A percentile compares a stretch with the other conserved stretches of the same genome.
phyloP scores from a whole-genome alignment of 2,888 invertebrate genomes.

The Sialis lutaria region DNA sequence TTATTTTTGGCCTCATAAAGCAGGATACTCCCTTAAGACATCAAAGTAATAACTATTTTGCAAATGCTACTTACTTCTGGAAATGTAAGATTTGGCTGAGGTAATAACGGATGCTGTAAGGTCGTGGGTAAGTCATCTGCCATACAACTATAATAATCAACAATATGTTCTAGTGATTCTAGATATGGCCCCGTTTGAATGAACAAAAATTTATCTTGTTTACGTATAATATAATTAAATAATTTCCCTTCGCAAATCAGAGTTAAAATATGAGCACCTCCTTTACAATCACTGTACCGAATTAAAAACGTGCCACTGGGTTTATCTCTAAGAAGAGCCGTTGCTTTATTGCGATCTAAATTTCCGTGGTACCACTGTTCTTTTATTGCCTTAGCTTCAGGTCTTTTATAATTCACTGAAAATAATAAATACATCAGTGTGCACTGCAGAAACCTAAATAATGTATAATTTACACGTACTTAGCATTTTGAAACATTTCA shows the following conservation, averaged over 20 bases:
- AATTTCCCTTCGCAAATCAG: conserved; percentile 54
- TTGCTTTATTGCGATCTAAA: conserved; percentile 59
- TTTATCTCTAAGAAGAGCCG: conserved; percentile 40
- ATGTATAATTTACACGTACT: conserved; percentile 29
- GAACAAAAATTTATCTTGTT: conserved; percentile 50
- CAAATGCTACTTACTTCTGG: conserved; percentile 36
- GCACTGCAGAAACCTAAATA: neutral
- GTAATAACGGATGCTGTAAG: conserved; percentile 56
- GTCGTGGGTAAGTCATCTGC: conserved; percentile 76
- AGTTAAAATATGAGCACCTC: conserved; percentile 61
- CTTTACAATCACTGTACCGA: conserved; percentile 59
- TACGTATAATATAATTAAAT: conserved; percentile 69
- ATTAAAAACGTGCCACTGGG: conserved; percentile 59
- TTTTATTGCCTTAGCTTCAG: conserved; percentile 43
- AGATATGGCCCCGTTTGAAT: conserved; percentile 88
- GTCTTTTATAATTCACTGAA: conserved; percentile 49
- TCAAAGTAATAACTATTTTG: neutral
- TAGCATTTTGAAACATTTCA: conserved; percentile 53
- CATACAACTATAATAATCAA: conserved; percentile 73
- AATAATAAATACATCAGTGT: conserved; percentile 6
- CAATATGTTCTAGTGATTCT: conserved; percentile 68
- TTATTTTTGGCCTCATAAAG: too few relatives aligned
- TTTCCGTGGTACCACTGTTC: conserved; percentile 80
- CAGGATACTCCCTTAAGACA: too few relatives aligned
- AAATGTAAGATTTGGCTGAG: conserved; percentile 64